Evolutionary conservation across 2,113 vertebrate genomes (phyloP), one percentile per base, ranked within the genome.

Genomic region (Cyprinus carpio): DNA sequence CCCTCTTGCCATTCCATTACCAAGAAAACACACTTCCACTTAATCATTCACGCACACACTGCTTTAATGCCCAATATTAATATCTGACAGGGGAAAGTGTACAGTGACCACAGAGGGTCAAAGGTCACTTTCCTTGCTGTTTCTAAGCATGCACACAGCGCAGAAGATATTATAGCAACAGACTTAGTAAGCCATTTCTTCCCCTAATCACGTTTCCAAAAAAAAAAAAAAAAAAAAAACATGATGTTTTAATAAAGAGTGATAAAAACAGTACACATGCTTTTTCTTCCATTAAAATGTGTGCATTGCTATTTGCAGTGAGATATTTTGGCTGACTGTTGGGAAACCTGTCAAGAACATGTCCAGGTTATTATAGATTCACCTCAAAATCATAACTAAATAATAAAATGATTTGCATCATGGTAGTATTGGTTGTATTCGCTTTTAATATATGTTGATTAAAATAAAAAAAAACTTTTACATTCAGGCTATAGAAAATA

Each of bases 141-240:
- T 60, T 60, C 56, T 60, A n/a, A 40, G 4, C 11, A 1, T 72
- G 10, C 69, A 37, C 67, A 71, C 3, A 40, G n/a, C n/a, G n/a
- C 62, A 34, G 85, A 72, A 62, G 85, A 12, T 6, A 76, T 76
- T 51, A 54, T 10, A 31, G 49, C 82, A 87, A 71, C 43, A 75
- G 86, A 46, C 87, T 91, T 75, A 92, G 93, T 92, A 93, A 94
- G 92, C 89, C 90, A 92, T 81, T 90, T 90, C 81, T 23, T 77
- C 76, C 90, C 89, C 90, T 54, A 54, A 90, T 87, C 90, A 88
- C n/a, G n/a, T n/a, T n/a, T n/a, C n/a, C n/a, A n/a, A n/a, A n/a
- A n/a, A n/a, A n/a, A n/a, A n/a, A n/a, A n/a, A n/a, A n/a, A n/a
- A n/a, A n/a, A n/a, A n/a, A n/a, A n/a, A n/a, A n/a, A n/a, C n/a